A percentile compares a stretch with the other conserved stretches of the same genome.
phyloP scores from a whole-genome alignment of 2,113 vertebrate species.

The Pelusios castaneus region DNA sequence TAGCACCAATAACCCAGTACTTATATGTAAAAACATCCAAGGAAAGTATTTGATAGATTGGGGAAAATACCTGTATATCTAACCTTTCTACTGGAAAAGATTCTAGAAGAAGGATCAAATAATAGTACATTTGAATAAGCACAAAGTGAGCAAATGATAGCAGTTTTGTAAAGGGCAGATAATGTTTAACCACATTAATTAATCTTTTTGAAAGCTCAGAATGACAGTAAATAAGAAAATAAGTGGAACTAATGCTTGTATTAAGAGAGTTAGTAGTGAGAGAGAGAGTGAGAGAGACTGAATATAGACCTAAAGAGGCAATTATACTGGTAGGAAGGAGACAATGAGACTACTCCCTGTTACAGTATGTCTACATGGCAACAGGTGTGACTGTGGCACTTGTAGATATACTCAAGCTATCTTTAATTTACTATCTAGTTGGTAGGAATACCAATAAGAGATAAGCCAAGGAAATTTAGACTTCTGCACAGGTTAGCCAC shows the following conservation, averaged over 20 bases:
- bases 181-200: background rate
- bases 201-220: background rate
- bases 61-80: background rate
- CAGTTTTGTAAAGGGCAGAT: background rate
- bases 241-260: background rate
- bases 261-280: background rate
- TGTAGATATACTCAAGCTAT: background rate
- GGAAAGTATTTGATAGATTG: background rate
- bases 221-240: background rate
- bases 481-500: background rate
- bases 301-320: background rate
- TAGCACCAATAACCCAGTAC: background rate
- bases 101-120: background rate
- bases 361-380: background rate
- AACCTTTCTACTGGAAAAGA: background rate
- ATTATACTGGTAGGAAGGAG: background rate
- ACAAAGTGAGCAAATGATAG: background rate
- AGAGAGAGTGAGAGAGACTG: background rate
- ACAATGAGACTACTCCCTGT: background rate
- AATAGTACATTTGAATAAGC: background rate
- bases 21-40: background rate
- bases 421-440: background rate
- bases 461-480: too few species aligned
- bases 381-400: background rate
- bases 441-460: background rate